These are phyloP conservation scores for Fopius arisanus DNA, from an alignment of 1,140 invertebrate genomes.

Conservation along the genomic window DNA sequence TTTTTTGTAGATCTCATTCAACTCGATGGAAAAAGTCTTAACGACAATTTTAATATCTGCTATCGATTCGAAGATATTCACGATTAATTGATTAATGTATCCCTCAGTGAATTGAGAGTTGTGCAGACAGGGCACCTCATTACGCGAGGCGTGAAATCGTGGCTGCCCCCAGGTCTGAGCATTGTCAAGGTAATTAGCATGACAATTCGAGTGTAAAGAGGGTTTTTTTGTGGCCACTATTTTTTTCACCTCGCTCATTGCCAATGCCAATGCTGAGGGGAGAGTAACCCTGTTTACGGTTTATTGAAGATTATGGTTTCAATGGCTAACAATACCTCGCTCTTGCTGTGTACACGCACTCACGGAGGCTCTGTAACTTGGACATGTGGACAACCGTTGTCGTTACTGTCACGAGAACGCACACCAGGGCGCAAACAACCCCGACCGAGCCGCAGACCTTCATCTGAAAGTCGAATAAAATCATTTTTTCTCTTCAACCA, in stretches of 20 bases:
- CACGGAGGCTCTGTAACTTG: constrained; percentile 82
- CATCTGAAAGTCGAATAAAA: constrained; percentile 79
- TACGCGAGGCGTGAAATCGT: background rate
- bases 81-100: background rate
- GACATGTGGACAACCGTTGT: constrained; percentile 95
- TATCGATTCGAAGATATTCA: too few relatives aligned
- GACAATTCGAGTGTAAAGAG: constrained; percentile 20
- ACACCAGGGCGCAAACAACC: constrained; percentile 82
- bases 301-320: constrained; percentile 19
- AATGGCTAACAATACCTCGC: constrained; percentile 49
- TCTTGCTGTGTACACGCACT: constrained; percentile 81
- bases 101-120: background rate
- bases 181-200: constrained; percentile 10
- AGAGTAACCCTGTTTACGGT: constrained; percentile 14
- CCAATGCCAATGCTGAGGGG: background rate
- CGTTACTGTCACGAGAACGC: constrained; percentile 87
- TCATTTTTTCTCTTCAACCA: too few relatives aligned
- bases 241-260: background rate
- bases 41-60: too few relatives aligned
- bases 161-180: background rate
- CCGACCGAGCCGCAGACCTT: constrained; percentile 86
- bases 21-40: too few relatives aligned
- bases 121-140: background rate
- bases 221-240: constrained; percentile 3
- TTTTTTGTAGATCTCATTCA: too few relatives aligned